Evolutionary conservation across 2,888 invertebrate genomes (phyloP).

Genomic region (Patella depressa): DNA sequence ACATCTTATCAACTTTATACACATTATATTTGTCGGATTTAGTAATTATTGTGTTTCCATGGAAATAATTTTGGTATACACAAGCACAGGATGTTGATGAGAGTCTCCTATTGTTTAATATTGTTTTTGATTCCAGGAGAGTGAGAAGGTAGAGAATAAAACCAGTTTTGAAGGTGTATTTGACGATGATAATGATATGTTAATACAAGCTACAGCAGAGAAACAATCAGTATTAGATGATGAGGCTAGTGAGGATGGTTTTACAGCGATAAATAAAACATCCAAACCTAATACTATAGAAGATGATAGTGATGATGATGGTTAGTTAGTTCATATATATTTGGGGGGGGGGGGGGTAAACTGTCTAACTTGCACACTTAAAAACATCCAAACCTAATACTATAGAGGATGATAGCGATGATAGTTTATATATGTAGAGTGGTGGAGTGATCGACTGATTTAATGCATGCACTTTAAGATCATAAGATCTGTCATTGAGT

Average conservation of each 20-base stretch:
- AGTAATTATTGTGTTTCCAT: too few species aligned
- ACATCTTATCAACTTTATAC: too few species aligned
- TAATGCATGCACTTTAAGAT: neutral
- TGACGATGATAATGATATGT: constrained; percentile 62
- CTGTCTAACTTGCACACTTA: too few species aligned
- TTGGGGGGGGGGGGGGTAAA: too few species aligned
- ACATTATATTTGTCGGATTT: too few species aligned
- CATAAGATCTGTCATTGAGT: neutral
- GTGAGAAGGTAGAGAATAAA: too few species aligned
- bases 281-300: constrained; percentile 12
- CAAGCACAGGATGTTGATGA: too few species aligned
- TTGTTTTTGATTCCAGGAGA: too few species aligned
- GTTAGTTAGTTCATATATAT: constrained; percentile 9
- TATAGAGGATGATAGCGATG: constrained; percentile 14
- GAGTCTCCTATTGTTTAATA: too few species aligned
- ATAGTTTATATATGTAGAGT: neutral
- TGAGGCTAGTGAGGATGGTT: constrained; percentile 29
- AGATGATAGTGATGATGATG: constrained; percentile 18
- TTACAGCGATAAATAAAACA: constrained; percentile 11
- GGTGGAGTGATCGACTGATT: too few species aligned
- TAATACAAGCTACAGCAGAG: constrained; percentile 43
- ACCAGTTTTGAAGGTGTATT: constrained; percentile 45
- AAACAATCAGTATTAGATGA: constrained; percentile 16
- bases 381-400: constrained; percentile 9
- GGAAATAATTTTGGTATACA: too few species aligned